Evolutionary conservation across 30 jellyfish, hydroid and myxozoan species (phyloP).

Genomic region (Pseudorhiza aurosa): DNA sequence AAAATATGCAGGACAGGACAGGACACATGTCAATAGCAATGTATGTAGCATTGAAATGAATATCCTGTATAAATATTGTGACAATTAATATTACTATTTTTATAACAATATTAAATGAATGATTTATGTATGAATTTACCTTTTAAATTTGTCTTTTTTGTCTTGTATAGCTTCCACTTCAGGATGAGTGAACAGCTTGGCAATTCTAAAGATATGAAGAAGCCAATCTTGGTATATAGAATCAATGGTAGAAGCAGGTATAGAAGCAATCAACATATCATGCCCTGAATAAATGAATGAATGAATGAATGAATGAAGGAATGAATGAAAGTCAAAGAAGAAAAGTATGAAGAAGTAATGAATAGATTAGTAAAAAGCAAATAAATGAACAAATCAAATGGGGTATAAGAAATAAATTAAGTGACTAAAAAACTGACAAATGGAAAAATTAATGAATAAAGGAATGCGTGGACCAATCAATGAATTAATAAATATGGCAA

Average conservation of each 20-base stretch:
- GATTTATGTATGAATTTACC: too few relatives aligned
- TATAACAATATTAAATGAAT: too few relatives aligned
- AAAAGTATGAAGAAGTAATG: not conserved
- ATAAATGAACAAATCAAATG: not conserved
- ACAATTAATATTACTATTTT: too few relatives aligned
- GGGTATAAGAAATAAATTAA: not conserved
- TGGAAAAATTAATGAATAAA: not conserved
- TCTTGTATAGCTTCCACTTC: constrained; percentile 79
- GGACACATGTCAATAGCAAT: too few relatives aligned
- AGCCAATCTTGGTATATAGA: not conserved
- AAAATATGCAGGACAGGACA: too few relatives aligned
- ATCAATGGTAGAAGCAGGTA: not conserved
- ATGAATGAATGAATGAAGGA: not conserved
- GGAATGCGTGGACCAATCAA: not conserved
- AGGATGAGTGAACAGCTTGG: constrained; percentile 64
- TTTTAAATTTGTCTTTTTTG: constrained; percentile 83
- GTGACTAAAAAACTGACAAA: too few relatives aligned
- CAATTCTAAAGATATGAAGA: constrained; percentile 45
- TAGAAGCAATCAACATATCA: not conserved
- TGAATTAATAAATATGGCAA: not conserved
- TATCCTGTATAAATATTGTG: too few relatives aligned
- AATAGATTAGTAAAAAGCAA: not conserved
- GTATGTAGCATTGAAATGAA: too few relatives aligned
- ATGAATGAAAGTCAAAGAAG: not conserved
- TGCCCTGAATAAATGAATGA: not conserved